These are phyloP conservation scores for Calidris pygmaea DNA, from an alignment of 2,113 vertebrate species.

Conservation along the genomic window DNA sequence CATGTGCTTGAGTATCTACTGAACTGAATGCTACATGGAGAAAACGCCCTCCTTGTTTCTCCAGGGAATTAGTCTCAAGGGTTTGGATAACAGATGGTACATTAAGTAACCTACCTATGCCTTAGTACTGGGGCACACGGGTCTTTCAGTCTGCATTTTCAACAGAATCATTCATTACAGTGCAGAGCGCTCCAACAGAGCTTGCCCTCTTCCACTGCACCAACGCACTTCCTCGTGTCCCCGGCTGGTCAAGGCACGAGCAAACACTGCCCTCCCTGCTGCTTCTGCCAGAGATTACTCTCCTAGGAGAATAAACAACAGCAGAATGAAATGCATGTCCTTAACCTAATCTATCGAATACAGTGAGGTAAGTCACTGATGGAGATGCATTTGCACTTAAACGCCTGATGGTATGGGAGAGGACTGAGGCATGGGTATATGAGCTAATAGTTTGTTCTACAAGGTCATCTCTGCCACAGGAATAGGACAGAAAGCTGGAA, in stretches of 20 bases:
- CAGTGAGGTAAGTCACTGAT: neutral
- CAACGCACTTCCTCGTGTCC: neutral
- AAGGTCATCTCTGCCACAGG: neutral
- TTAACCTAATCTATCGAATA: neutral
- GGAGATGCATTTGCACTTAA: neutral
- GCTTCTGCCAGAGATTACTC: neutral
- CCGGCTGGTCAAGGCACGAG: accelerated
- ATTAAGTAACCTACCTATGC: neutral
- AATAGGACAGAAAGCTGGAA: neutral
- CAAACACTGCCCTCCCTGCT: neutral
- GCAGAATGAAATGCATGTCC: neutral
- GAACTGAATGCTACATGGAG: neutral
- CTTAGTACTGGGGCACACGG: neutral
- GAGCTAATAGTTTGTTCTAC: neutral
- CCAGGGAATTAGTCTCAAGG: neutral
- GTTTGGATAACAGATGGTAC: neutral
- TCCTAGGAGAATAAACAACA: neutral
- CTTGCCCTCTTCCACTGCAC: neutral
- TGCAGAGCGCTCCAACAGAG: neutral
- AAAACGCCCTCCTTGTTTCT: neutral
- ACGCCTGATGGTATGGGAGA: neutral
- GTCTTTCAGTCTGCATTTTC: neutral
- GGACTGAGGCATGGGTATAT: neutral
- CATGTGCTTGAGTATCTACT: neutral
- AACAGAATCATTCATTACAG: neutral